Conservation (phyloP, 2,888 invertebrate genomes). For the Halictus ligatus region DNA sequence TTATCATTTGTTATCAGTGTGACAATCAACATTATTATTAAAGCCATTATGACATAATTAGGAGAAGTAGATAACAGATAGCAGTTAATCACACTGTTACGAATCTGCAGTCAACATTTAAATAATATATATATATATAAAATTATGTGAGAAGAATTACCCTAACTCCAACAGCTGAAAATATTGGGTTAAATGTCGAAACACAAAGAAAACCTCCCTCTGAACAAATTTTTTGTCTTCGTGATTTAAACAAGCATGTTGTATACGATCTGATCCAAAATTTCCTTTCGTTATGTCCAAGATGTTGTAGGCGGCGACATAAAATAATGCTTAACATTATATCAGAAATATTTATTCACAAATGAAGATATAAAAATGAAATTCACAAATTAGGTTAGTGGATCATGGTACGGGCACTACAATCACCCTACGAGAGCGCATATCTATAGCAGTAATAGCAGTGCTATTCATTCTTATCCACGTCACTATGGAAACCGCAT, state of each 20-base stretch:
- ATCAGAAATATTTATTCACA: constrained; percentile 33
- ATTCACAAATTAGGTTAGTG: constrained; percentile 51
- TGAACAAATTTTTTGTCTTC: constrained; percentile 56
- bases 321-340: constrained; percentile 71
- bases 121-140: not conserved
- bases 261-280: constrained; percentile 56
- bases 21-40: not conserved
- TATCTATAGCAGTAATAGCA: not conserved
- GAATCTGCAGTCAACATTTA: not conserved
- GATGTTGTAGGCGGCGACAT: constrained; percentile 61
- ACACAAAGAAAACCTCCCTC: constrained; percentile 56
- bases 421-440: not conserved
- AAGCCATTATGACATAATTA: constrained; percentile 5
- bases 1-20: not conserved
- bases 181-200: constrained; percentile 44
- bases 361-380: constrained; percentile 41
- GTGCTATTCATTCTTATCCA: not conserved
- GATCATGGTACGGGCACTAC: constrained; percentile 18
- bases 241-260: constrained; percentile 45
- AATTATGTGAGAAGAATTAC: constrained; percentile 61
- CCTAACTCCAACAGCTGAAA: constrained; percentile 62
- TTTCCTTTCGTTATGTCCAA: constrained; percentile 53
- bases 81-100: not conserved
- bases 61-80: not conserved
- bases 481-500: not conserved